A percentile compares a stretch with the other conserved stretches of the same genome.
Evolutionary conservation across 64 coral and sea anemone genomes (phyloP).

Genomic region (Dendrophyllia cribrosa): DNA sequence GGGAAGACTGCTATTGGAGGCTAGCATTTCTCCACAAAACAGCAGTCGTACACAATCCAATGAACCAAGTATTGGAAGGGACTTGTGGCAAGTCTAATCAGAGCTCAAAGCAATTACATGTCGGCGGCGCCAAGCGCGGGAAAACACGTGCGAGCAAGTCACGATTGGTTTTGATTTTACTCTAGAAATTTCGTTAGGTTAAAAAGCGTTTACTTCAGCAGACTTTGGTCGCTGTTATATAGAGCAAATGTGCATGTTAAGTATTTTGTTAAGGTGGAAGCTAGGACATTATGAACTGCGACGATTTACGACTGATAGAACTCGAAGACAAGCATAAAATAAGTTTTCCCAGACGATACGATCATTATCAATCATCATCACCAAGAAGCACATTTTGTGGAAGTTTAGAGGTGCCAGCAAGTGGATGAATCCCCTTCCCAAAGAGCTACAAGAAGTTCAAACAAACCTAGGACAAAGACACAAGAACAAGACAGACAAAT

Average conservation of each 20-base stretch:
- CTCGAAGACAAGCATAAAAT: not conserved
- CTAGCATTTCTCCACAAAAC: no score
- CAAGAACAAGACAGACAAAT: not conserved
- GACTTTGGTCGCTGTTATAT: not conserved
- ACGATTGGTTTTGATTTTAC: no score
- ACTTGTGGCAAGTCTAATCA: no score
- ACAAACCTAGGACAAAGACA: not conserved
- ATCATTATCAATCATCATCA: not conserved
- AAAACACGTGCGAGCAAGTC: no score
- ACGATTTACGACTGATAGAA: not conserved
- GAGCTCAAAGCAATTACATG: no score
- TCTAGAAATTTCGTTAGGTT: not conserved
- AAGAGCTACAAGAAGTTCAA: not conserved
- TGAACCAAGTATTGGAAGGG: no score
- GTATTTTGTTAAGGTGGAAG: not conserved
- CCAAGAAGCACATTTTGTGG: not conserved
- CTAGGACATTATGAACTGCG: not conserved
- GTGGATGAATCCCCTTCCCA: constrained; percentile 26
- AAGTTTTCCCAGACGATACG: not conserved
- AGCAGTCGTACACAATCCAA: no score
- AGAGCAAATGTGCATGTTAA: not conserved
- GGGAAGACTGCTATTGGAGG: no score
- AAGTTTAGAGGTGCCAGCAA: constrained; percentile 19
- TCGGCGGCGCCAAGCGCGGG: no score
- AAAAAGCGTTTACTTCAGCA: not conserved